Conservation (phyloP, 2,888 invertebrate genomes). For the Dynastes grantii region DNA sequence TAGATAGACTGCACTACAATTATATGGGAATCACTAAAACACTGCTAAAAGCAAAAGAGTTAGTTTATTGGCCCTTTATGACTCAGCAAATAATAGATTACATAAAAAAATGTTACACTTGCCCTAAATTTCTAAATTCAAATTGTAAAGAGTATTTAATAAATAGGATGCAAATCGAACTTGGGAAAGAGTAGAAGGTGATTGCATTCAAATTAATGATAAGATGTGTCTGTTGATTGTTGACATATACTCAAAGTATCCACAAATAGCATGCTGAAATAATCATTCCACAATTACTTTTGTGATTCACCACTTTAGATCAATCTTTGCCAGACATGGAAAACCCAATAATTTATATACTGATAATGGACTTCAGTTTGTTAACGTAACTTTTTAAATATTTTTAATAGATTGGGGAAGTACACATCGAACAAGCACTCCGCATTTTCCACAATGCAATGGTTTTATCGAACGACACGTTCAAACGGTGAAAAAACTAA, state of each 20-base stretch:
- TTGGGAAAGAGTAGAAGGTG: no score
- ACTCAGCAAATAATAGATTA: no score
- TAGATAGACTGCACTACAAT: neutral
- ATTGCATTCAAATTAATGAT: neutral
- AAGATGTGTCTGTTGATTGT: neutral
- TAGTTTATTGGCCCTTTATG: neutral
- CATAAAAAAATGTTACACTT: no score
- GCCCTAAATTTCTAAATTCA: no score
- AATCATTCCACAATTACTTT: conserved; percentile 3
- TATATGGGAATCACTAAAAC: neutral
- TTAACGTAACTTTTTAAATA: neutral
- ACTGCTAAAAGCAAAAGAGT: neutral
- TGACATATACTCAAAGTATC: conserved; percentile 30
- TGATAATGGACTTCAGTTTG: conserved; percentile 43
- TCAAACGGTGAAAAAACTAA: no score
- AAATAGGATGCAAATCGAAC: no score
- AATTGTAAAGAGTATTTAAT: no score
- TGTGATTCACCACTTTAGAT: conserved; percentile 6
- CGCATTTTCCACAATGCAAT: no score
- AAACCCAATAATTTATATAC: conserved; percentile 34
- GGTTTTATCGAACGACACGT: no score
- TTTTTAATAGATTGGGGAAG: no score
- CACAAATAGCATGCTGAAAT: conserved; percentile 26
- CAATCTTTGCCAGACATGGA: conserved; percentile 27
- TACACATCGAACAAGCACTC: no score